Percentiles rank a stretch among this genome's conserved stretches.
Conservation (phyloP, 2,888 invertebrate species). For the Agrochola macilenta region DNA sequence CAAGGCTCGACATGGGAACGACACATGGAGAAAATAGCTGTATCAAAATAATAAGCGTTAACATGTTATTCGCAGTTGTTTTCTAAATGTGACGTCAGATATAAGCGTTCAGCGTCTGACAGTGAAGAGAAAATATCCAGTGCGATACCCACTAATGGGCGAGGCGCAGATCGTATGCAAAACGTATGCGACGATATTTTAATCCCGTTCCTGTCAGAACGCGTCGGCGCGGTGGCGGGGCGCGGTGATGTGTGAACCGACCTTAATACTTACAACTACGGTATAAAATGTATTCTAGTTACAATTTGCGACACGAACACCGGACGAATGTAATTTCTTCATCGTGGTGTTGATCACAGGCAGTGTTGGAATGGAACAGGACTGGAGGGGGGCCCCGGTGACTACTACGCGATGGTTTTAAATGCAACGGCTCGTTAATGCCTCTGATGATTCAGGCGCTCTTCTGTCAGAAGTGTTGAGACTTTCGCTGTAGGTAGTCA, state of each 20-base stretch:
- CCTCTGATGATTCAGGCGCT: conserved; percentile 38
- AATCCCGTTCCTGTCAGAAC: conserved; percentile 59
- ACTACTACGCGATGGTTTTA: conserved; percentile 16
- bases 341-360: conserved; percentile 85
- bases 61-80: conserved; percentile 48
- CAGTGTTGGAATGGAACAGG: conserved; percentile 84
- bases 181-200: conserved; percentile 65
- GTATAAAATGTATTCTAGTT: conserved; percentile 71
- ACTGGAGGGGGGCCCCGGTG: conserved; percentile 63
- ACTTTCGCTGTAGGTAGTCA: conserved; percentile 39
- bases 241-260: conserved; percentile 61
- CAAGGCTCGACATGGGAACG: conserved; percentile 48
- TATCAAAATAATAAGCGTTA: conserved; percentile 38
- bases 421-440: conserved; percentile 38
- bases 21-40: conserved; percentile 57
- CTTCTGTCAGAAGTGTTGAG: conserved; percentile 18
- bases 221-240: conserved; percentile 38
- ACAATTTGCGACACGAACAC: conserved; percentile 83
- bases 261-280: conserved; percentile 64
- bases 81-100: conserved; percentile 64
- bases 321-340: conserved; percentile 87
- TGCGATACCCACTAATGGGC: conserved; percentile 60
- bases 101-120: conserved; percentile 52
- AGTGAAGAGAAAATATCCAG: conserved; percentile 59
- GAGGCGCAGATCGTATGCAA: conserved; percentile 65